Evolutionary conservation across 1,140 invertebrate genomes (phyloP), one percentile per base, ranked within the genome.

Genomic region (Oncopodura yosiiana): DNA sequence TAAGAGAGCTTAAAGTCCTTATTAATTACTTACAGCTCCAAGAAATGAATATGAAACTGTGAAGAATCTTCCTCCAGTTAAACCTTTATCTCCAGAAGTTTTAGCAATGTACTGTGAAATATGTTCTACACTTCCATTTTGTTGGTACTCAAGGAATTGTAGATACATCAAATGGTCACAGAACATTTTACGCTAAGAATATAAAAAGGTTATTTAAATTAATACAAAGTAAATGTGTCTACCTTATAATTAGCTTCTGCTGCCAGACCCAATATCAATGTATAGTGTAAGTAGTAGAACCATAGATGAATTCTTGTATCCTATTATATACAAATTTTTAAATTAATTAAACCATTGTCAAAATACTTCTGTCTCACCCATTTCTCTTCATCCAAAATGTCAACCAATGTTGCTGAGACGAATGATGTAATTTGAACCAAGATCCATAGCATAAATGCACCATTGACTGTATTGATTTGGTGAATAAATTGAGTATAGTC

Each of bases 331-430:
- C n/a, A n/a, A n/a, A n/a, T n/a, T n/a, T n/a, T n/a, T 46, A 32
- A 32, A 46, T 46, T 32, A 46, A 46, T 32, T 46, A 14, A 46
- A 46, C 14, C 44, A n/a, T n/a, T n/a, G n/a, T n/a, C n/a, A n/a
- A n/a, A n/a, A n/a, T n/a, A n/a, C n/a, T n/a, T n/a, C n/a, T n/a
- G n/a, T n/a, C n/a, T n/a, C n/a, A n/a, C 44, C 44, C 44, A 46
- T 0, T 11, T 16, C 9, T 46, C 44, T 12, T 27, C 44, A 32
- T 46, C 44, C 30, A 46, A 32, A 19, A 46, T 30, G 34, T 46
- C 44, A 5, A 34, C 44, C 27, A 46, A 46, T 18, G 27, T 46
- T 3, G 27, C 44, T 21, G 44, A 27, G 2, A 46, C 29, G 27
- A 27, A 46, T 19, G 44, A 30, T 32, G 34, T 46, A 3, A 46